Percentiles rank a stretch among this genome's conserved stretches.
These are phyloP conservation scores for Drosophila santomea DNA, from an alignment of 1,140 invertebrate genomes.

Conservation along the genomic window DNA sequence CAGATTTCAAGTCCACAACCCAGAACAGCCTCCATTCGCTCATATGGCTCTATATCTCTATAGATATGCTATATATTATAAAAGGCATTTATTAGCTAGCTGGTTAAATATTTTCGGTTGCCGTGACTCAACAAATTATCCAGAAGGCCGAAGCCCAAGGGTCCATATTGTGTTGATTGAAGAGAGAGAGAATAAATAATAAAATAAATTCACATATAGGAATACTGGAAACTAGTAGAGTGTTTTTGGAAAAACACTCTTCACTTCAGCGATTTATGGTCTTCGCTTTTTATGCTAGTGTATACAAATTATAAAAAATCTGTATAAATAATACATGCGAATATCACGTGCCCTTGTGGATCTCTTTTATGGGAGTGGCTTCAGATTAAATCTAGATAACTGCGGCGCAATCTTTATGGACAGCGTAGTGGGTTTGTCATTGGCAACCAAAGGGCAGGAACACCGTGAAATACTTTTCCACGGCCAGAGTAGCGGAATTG, in stretches of 20 bases:
- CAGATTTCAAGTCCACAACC: background rate
- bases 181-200: too few species aligned
- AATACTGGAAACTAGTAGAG: background rate
- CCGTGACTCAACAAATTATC: slow-evolving; percentile 34
- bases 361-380: slow-evolving; percentile 14
- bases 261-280: slow-evolving; percentile 12
- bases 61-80: slow-evolving; percentile 44
- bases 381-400: slow-evolving; percentile 38
- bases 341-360: slow-evolving; percentile 30
- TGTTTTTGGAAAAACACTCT: slow-evolving; percentile 9
- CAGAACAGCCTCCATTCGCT: slow-evolving; percentile 22
- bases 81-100: slow-evolving; percentile 22
- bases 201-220: slow-evolving; percentile 9
- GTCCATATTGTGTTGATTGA: slow-evolving; percentile 16
- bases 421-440: slow-evolving; percentile 2
- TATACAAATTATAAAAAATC: slow-evolving; percentile 45
- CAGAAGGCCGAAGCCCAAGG: slow-evolving; percentile 5
- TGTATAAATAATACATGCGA: slow-evolving; percentile 38
- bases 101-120: slow-evolving; percentile 38
- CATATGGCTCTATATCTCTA: slow-evolving; percentile 4
- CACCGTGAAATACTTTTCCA: slow-evolving; percentile 8
- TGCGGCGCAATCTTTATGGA: slow-evolving; percentile 41
- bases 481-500: slow-evolving; percentile 19
- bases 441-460: background rate
- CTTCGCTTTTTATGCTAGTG: slow-evolving; percentile 12